phyloP scores from a whole-genome alignment of 2,888 invertebrate species.

The Rhorus exstirpatorius region DNA sequence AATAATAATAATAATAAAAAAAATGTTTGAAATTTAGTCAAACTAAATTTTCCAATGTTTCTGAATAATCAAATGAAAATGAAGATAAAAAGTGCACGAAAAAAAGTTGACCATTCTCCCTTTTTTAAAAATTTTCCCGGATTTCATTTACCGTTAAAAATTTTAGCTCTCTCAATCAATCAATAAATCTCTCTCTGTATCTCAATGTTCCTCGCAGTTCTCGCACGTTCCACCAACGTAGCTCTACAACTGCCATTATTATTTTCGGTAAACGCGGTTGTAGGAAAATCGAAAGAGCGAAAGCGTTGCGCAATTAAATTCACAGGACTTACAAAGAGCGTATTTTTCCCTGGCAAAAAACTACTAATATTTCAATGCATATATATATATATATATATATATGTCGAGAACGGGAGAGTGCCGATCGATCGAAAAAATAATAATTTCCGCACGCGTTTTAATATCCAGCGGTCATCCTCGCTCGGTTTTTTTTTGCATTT shows the following conservation, averaged over 20 bases:
- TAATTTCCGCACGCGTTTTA: slow-evolving; percentile 42
- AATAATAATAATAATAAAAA: no score
- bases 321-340: slow-evolving; percentile 9
- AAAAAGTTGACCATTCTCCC: no score
- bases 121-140: no score
- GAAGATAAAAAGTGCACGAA: no score
- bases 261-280: slow-evolving; percentile 10
- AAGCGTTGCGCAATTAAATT: slow-evolving; percentile 36
- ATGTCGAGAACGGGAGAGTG: no score
- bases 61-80: no score
- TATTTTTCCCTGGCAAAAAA: slow-evolving; percentile 30
- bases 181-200: no score
- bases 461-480: slow-evolving; percentile 38
- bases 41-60: no score
- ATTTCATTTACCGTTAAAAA: background rate
- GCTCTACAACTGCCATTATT: background rate
- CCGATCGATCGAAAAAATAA: slow-evolving; percentile 26
- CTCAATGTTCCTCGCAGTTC: background rate
- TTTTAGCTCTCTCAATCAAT: background rate
- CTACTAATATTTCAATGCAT: background rate
- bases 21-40: no score
- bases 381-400: slow-evolving; percentile 4
- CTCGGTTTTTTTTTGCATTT: slow-evolving; percentile 45
- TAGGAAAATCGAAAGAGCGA: slow-evolving; percentile 44
- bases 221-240: background rate